Evolutionary conservation across 2,113 vertebrate genomes (phyloP).

Genomic region (Dinomys branickii): DNA sequence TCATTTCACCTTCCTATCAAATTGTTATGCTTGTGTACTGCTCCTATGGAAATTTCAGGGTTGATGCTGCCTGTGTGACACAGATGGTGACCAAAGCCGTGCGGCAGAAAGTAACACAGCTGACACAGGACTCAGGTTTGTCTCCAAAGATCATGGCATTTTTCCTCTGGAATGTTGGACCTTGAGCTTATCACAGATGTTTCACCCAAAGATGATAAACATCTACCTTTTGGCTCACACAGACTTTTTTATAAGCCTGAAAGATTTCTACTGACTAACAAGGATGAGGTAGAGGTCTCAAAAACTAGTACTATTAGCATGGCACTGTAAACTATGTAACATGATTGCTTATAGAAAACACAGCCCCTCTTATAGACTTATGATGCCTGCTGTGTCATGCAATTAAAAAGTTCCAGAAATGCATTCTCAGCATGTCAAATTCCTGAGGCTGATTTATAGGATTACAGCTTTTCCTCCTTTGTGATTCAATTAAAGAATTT

Average conservation of each 20-base stretch:
- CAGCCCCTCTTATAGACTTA: slow-evolving; percentile 47
- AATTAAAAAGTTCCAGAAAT: slow-evolving; percentile 73
- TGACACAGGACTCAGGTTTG: neutral
- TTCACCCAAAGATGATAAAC: neutral
- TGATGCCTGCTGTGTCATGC: slow-evolving; percentile 63
- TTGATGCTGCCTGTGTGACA: neutral
- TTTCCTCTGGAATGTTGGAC: neutral
- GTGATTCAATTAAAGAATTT: slow-evolving; percentile 78
- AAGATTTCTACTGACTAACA: slow-evolving; percentile 28
- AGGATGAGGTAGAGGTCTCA: neutral
- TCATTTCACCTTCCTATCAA: neutral
- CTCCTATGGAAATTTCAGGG: neutral
- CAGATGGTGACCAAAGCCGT: neutral
- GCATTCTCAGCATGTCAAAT: slow-evolving; percentile 57
- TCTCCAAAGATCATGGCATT: neutral
- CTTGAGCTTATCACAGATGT: neutral
- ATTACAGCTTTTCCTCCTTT: slow-evolving; percentile 59
- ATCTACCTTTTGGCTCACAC: neutral
- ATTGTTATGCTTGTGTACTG: neutral
- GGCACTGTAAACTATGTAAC: slow-evolving; percentile 66
- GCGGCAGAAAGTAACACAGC: neutral
- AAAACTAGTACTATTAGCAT: slow-evolving; percentile 12
- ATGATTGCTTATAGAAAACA: slow-evolving; percentile 31
- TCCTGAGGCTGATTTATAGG: slow-evolving; percentile 61
- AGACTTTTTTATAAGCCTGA: slow-evolving; percentile 26